A percentile compares a stretch with the other conserved stretches of the same genome.
phyloP scores from a whole-genome alignment of 2,888 invertebrate species.

The Callimorpha dominula region DNA sequence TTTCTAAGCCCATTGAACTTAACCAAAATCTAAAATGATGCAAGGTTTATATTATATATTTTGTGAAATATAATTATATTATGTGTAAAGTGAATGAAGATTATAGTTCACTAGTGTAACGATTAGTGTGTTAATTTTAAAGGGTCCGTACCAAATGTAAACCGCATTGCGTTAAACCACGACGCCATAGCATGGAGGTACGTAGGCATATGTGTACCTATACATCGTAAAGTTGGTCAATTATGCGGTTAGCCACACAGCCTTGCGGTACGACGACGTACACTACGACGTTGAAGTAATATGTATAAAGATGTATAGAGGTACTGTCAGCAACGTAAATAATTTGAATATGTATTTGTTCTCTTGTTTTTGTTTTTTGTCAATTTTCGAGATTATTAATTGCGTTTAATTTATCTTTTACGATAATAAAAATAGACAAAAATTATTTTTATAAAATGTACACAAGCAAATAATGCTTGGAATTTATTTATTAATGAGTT shows the following conservation, averaged over 20 bases:
- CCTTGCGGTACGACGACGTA: slow-evolving; percentile 7
- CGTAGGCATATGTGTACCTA: slow-evolving; percentile 2
- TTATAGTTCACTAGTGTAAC: not conserved
- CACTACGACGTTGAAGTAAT: slow-evolving; percentile 12
- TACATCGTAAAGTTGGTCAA: slow-evolving; percentile 40
- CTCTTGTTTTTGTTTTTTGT: too few relatives aligned
- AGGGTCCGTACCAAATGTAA: slow-evolving; percentile 18
- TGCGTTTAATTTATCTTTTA: not conserved
- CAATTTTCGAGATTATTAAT: not conserved
- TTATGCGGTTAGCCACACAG: slow-evolving; percentile 43
- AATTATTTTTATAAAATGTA: too few relatives aligned
- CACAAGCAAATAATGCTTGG: too few relatives aligned
- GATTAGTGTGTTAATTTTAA: slow-evolving; percentile 19
- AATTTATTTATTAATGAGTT: too few relatives aligned
- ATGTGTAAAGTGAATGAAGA: too few relatives aligned
- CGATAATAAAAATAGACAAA: too few relatives aligned
- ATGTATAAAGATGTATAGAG: not conserved
- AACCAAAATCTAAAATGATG: too few relatives aligned
- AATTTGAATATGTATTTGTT: not conserved
- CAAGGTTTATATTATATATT: too few relatives aligned
- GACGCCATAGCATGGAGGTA: slow-evolving; percentile 21
- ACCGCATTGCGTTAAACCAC: slow-evolving; percentile 36
- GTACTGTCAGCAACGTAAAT: not conserved
- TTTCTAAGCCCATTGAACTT: too few relatives aligned
- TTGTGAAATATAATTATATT: too few relatives aligned